These are phyloP conservation scores for Cynopterus sphinx DNA, from an alignment of 2,797 vertebrate genomes.

Conservation along the genomic window DNA sequence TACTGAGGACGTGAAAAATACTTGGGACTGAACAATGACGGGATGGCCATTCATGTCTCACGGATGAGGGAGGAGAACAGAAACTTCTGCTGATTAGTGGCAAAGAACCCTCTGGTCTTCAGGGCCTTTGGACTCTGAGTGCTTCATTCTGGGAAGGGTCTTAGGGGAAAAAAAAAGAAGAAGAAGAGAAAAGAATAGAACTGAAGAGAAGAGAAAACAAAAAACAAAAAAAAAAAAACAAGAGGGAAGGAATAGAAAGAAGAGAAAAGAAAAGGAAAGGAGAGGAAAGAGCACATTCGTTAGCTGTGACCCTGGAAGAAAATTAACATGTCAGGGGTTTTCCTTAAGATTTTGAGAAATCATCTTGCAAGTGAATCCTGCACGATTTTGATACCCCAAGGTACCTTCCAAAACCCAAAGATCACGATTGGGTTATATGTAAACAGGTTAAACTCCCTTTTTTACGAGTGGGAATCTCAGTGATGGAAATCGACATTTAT, in stretches of 20 bases:
- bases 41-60: neutral
- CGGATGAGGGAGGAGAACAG: too few species aligned
- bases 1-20: neutral
- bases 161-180: neutral
- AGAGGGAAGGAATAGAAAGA: accelerated
- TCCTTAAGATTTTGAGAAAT: neutral
- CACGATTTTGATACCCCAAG: neutral
- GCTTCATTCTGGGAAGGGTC: neutral
- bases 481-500: slow-evolving; percentile 70
- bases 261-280: too few species aligned
- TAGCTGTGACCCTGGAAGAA: neutral
- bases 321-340: neutral
- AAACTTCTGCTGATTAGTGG: neutral
- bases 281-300: too few species aligned
- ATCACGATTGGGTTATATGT: slow-evolving; percentile 41
- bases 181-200: neutral
- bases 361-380: neutral
- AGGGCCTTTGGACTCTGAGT: neutral
- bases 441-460: slow-evolving; percentile 23
- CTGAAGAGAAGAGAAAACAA: neutral
- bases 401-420: slow-evolving; percentile 54
- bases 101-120: neutral
- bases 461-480: slow-evolving; percentile 71
- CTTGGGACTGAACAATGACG: neutral
- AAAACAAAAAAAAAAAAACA: too few species aligned